Evolutionary conservation across 1,140 invertebrate genomes (phyloP), one percentile per base, ranked within the genome.

Genomic region (Ylistrum balloti): DNA sequence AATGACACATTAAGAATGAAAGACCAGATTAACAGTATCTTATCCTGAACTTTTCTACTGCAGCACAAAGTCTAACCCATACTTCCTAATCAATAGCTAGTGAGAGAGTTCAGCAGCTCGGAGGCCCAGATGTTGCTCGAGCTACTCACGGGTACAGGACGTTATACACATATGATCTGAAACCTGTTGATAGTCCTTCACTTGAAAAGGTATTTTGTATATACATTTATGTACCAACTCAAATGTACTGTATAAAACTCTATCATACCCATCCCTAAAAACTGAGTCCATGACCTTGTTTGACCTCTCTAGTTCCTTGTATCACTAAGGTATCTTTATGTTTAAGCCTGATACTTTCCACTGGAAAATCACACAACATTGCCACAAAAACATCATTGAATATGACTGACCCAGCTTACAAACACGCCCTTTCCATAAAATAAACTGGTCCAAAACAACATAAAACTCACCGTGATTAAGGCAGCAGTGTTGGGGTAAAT

Each of bases 311-410:
- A 74, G 56, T n/a, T 17, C 56, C 41, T 17, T 74, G 56, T 74
- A 74, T 74, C 56, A 11, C 56, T 74, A 74, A 22, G 0, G 56
- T 3, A 74, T 74, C 56, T 28, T 2, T 74, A n/a, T 38, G 13
- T 38, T 7, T 74, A 74, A 74, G 56, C 56, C 3, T 74, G 22
- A 74, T 74, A 28, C 56, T 17, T 74, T 28, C 56, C 0, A n/a
- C n/a, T n/a, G 56, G n/a, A 74, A 74, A 74, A 74, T 74, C 22
- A 74, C 56, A 74, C 56, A 56, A 56, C 45, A 74, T 74, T 74
- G 5, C 56, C 56, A 74, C 56, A 74, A 74, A 74, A 74, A 74
- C 22, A 74, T 74, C 56, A 74, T 74, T 74, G 22, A 74, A 74
- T 74, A 74, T n/a, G n/a, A n/a, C 22, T 74, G 56, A 74, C 56